Conservation (phyloP, 2,113 vertebrate genomes). For the Menura novaehollandiae region DNA sequence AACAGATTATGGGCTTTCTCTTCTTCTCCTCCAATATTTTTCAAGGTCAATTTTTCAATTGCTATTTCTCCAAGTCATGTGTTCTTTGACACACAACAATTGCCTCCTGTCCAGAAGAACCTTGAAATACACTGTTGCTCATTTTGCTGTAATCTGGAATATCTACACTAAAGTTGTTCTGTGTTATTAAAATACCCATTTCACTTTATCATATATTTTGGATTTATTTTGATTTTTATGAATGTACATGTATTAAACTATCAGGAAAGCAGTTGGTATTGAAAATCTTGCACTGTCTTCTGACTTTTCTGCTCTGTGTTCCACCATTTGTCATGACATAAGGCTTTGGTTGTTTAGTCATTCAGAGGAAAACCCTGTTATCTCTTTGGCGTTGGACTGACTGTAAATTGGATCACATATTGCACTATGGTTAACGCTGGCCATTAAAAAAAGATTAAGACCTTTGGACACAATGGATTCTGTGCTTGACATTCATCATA, state of each 20-base stretch:
- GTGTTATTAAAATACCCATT: background rate
- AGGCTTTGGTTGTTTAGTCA: background rate
- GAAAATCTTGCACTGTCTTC: background rate
- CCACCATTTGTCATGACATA: background rate
- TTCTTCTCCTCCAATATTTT: background rate
- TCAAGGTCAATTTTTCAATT: too few relatives aligned
- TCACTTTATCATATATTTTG: background rate
- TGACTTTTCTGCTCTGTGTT: background rate
- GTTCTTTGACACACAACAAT: background rate
- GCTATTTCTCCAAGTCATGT: background rate
- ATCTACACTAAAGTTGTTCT: background rate
- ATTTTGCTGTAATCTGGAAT: background rate
- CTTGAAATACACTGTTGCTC: background rate
- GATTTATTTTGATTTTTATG: background rate
- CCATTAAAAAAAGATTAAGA: background rate
- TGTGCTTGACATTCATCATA: background rate
- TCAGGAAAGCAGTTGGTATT: background rate
- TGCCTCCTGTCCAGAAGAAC: background rate
- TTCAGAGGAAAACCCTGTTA: background rate
- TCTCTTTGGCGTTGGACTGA: background rate
- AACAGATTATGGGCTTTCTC: background rate
- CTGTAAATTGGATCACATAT: background rate
- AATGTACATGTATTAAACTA: background rate
- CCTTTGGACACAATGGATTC: background rate
- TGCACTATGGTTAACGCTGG: background rate